Evolutionary conservation across 2,888 invertebrate genomes (phyloP), one percentile per base, ranked within the genome.

Genomic region (Plagodis dolabraria): DNA sequence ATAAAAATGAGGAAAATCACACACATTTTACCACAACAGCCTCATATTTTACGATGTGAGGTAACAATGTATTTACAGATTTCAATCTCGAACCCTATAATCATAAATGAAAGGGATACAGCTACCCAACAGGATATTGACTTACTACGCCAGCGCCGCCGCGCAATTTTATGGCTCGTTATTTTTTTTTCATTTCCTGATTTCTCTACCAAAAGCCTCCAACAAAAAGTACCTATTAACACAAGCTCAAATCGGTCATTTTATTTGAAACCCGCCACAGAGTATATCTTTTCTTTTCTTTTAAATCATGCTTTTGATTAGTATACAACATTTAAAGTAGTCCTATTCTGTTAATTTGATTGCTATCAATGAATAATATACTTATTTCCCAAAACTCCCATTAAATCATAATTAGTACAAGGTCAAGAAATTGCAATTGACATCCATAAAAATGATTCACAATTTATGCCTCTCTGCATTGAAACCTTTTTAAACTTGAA

Each of bases 41-140:
- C 35, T 44, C 9, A 43, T 12, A 22, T 50, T 59, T 60, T 60
- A 60, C 58, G 49, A 59, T 33, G 42, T 48, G 34, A 51, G 38
- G 51, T 47, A 53, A 55, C 44, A 54, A 51, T 51, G 60, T 52
- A 48, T 55, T 55, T 55, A 55, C 55, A 47, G 60, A 55, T 60
- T 60, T 60, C 55, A 60, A 60, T 60, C 55, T 55, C 54, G 34
- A 47, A 45, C 54, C 47, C 44, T 46, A 55, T 60, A 60, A 55
- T 52, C 60, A 55, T 60, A 55, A 60, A 55, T 52, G 60, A 55
- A 60, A 59, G 55, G 55, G 60, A 60, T 60, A 60, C 55, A 12
- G 50, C 38, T 54, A 55, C 47, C 51, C 53, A 12, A 60, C 51
- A 43, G 60, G 60, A 60, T 60, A 60, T 60, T 60, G 55, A 60